Conservation (phyloP, 2,113 vertebrate species). For the Origma solitaria region DNA sequence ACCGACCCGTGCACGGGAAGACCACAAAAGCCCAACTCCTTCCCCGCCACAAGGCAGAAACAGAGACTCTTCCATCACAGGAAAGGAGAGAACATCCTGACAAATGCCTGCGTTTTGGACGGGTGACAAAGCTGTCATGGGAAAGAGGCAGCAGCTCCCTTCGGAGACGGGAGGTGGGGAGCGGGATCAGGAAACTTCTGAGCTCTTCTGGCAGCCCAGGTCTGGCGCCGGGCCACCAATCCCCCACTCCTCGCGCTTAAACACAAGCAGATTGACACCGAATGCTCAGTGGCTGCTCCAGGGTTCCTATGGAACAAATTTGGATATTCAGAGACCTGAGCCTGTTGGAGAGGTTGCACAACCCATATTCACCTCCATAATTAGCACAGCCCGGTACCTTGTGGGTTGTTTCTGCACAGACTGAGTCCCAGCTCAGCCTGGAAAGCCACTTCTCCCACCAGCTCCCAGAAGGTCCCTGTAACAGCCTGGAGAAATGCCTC, state of each 20-base stretch:
- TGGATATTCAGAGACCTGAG: conserved; percentile 5
- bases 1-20: background rate
- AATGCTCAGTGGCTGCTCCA: background rate
- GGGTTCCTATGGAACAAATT: background rate
- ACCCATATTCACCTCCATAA: conserved; percentile 31
- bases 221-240: conserved; percentile 35
- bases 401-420: background rate
- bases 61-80: conserved; percentile 51
- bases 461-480: background rate
- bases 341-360: background rate
- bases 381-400: background rate
- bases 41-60: conserved; percentile 8
- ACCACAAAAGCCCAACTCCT: conserved; percentile 21
- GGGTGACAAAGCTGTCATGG: conserved; percentile 65
- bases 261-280: conserved; percentile 42
- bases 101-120: conserved; percentile 62
- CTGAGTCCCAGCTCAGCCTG: background rate
- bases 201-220: conserved; percentile 64
- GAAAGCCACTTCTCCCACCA: background rate
- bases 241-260: conserved; percentile 32
- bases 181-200: conserved; percentile 63
- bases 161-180: conserved; percentile 59
- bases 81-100: conserved; percentile 67
- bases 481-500: background rate
- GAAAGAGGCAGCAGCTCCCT: conserved; percentile 61